These are phyloP conservation scores for Xiphophorus birchmanni DNA, from an alignment of 2,797 vertebrate species.

Conservation along the genomic window DNA sequence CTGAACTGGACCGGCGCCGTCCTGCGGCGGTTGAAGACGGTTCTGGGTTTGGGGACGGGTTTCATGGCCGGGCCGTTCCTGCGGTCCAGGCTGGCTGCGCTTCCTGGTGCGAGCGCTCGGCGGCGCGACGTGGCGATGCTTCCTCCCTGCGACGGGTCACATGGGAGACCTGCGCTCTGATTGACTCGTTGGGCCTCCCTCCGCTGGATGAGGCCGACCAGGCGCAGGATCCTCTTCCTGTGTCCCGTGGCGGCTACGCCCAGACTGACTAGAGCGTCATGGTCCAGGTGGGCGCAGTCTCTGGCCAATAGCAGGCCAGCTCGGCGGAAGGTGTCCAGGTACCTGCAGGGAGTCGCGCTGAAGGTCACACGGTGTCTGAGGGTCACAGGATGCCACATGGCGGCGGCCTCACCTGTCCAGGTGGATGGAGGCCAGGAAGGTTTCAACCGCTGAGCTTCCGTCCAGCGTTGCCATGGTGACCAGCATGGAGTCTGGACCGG, in stretches of 20 bases:
- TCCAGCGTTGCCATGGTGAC: slow-evolving; percentile 84
- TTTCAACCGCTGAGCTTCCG: slow-evolving; percentile 85
- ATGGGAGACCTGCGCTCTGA: slow-evolving; percentile 38
- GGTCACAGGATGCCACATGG: neutral
- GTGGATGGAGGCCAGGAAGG: slow-evolving; percentile 89
- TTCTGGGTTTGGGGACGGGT: slow-evolving; percentile 93
- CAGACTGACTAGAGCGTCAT: slow-evolving; percentile 84
- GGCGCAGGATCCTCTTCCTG: slow-evolving; percentile 91
- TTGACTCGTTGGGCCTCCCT: slow-evolving; percentile 37
- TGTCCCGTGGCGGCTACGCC: slow-evolving; percentile 93
- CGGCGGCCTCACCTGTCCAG: slow-evolving; percentile 79
- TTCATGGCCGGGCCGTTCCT: slow-evolving; percentile 55
- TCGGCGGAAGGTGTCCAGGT: slow-evolving; percentile 84
- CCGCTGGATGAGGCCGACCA: slow-evolving; percentile 76
- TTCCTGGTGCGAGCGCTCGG: slow-evolving; percentile 36
- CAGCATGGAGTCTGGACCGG: slow-evolving; percentile 63
- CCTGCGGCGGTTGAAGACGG: slow-evolving; percentile 84
- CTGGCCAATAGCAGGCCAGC: slow-evolving; percentile 84
- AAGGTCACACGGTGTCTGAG: neutral
- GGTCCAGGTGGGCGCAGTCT: slow-evolving; percentile 84
- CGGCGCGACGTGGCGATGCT: neutral
- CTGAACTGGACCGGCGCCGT: slow-evolving; percentile 47
- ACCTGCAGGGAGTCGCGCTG: slow-evolving; percentile 63
- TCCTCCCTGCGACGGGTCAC: slow-evolving; percentile 56
- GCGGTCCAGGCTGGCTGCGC: slow-evolving; percentile 63